Conservation (phyloP, 2,888 invertebrate species). For the Sicus ferrugineus region DNA sequence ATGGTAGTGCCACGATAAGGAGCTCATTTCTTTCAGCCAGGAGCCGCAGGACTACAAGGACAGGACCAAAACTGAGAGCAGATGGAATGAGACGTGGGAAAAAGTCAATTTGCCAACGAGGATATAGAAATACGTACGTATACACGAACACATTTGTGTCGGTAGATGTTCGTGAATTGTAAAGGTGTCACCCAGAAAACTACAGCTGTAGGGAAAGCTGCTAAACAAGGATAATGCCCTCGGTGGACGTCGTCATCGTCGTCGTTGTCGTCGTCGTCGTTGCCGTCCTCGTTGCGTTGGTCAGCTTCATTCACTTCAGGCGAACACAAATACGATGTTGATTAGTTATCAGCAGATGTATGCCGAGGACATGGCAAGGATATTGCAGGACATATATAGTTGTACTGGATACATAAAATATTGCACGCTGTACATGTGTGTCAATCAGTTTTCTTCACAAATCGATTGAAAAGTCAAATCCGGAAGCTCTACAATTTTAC, state of each 20-base stretch:
- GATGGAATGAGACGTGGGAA: neutral
- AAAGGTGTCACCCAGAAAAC: conserved; percentile 13
- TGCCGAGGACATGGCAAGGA: neutral
- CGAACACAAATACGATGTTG: conserved; percentile 1
- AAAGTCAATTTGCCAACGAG: conserved; percentile 24
- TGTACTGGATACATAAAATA: too few relatives aligned
- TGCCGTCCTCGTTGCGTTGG: too few relatives aligned
- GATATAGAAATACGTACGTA: conserved; percentile 1
- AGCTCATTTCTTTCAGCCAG: neutral
- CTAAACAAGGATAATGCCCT: too few relatives aligned
- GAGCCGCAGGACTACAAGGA: neutral
- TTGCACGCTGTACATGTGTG: neutral
- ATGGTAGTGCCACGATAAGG: conserved; percentile 5
- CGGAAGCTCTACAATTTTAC: conserved; percentile 3
- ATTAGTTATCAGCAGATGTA: neutral
- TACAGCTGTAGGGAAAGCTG: too few relatives aligned
- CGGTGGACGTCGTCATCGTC: too few relatives aligned
- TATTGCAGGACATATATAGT: neutral
- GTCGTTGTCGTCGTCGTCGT: too few relatives aligned
- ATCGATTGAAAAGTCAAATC: conserved; percentile 10
- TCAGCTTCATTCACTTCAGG: too few relatives aligned
- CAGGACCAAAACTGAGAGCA: neutral
- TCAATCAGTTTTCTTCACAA: neutral
- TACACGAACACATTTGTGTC: neutral
- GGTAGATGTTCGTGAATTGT: neutral